Evolutionary conservation across 2,113 vertebrate genomes (phyloP).

Genomic region (Nyctereutes procyonoides): DNA sequence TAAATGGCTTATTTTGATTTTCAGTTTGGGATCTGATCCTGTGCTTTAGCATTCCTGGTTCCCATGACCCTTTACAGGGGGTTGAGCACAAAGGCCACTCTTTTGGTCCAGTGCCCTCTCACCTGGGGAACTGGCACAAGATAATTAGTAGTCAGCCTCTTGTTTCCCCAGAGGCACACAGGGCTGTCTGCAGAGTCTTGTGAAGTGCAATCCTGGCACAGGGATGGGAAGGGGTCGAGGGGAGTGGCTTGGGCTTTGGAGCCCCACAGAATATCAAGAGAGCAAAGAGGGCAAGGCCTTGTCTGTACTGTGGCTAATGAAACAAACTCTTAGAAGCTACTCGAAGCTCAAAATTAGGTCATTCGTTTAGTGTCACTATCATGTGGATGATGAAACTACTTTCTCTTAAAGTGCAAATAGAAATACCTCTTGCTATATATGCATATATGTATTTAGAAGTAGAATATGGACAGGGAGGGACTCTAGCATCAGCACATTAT

Average conservation of each 20-base stretch:
- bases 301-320: slow-evolving; percentile 42
- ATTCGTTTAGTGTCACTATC: not conserved
- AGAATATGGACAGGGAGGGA: slow-evolving; percentile 69
- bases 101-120: slow-evolving; percentile 35
- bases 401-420: slow-evolving; percentile 78
- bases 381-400: slow-evolving; percentile 13
- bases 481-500: slow-evolving; percentile 69
- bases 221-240: not conserved
- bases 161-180: slow-evolving; percentile 15
- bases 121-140: slow-evolving; percentile 42
- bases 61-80: not conserved
- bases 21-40: slow-evolving; percentile 45
- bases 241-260: not conserved
- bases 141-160: slow-evolving; percentile 41
- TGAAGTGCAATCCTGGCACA: slow-evolving; percentile 6
- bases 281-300: slow-evolving; percentile 40
- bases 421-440: slow-evolving; percentile 64
- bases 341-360: slow-evolving; percentile 11
- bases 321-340: slow-evolving; percentile 59
- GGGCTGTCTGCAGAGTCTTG: slow-evolving; percentile 41
- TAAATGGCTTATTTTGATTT: slow-evolving; percentile 62
- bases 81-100: not conserved
- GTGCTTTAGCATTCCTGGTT: slow-evolving; percentile 44
- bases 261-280: not conserved
- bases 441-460: slow-evolving; percentile 65